Base-by-base conservation (phyloP, 2,113 vertebrate genomes). In the Martes martes region DNA sequence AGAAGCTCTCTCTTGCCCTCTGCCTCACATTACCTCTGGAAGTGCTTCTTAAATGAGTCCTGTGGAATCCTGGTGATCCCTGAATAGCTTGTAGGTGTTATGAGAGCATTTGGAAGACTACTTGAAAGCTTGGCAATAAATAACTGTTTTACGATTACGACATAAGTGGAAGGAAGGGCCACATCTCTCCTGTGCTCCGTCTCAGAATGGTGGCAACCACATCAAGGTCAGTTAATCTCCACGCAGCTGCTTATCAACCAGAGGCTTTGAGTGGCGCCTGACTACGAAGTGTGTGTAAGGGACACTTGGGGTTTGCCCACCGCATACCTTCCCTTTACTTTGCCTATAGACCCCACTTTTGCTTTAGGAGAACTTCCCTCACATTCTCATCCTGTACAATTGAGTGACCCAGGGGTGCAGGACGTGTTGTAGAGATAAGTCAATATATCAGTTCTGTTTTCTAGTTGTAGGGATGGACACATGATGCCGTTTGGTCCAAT, bases 81-180 rank as follows among this genome's bases (percentile, higher is more conserved):
- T 45, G 81, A 94, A 59, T n/a, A 89, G 89, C 69, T 73, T 3
- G 4, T 80, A 88, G 89, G 67, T 87, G 91, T 71, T 91, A 47
- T 10, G 52, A 96, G 85, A 85, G 84, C 39, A 47, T 89, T 59
- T 21, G n/a, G 78, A 96, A 88, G 92, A 71, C 81, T 13, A 76
- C 83, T 87, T 92, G 82, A 89, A 92, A 83, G 26, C 16, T 47
- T 36, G 59, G 79, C 31, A 89, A 86, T 92, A 95, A 94, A 89
- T 57, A 86, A 80, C 61, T 67, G 23, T 90, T 95, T 95, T 83
- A 86, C 0, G 28, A 76, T 96, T 69, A 84, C n/a, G 67, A 94
- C n/a, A 21, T 67, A 55, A 82, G 59, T 94, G 71, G 79, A 61
- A 84, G 82, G 74, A 87, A 90, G 88, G 79, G 69, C 83, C 55